These are phyloP conservation scores for Chiloscyllium punctatum DNA, from an alignment of 2,797 vertebrate genomes.

Conservation along the genomic window DNA sequence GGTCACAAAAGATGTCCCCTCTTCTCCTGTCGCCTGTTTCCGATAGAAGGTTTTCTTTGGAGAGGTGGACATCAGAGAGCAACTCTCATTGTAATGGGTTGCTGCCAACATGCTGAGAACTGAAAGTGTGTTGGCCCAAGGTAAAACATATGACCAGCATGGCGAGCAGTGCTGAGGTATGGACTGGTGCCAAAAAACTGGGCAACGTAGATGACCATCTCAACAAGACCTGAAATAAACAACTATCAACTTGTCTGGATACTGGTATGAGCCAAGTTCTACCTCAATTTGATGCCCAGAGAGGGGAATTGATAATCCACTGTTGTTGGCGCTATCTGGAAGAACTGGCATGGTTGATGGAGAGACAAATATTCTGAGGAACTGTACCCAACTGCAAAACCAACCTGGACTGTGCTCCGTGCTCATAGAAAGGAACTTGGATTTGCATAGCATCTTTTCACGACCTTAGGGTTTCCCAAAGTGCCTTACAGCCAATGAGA, in stretches of 20 bases:
- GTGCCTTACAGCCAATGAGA: too few species aligned
- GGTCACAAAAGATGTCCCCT: neutral
- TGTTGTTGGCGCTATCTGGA: neutral
- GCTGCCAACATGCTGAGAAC: neutral
- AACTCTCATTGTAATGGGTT: neutral
- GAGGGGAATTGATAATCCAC: neutral
- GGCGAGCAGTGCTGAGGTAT: neutral
- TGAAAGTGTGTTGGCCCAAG: neutral
- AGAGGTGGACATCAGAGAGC: neutral
- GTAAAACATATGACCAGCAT: neutral
- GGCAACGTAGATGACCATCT: neutral
- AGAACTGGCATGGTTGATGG: neutral
- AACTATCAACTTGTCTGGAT: neutral
- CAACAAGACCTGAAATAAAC: neutral
- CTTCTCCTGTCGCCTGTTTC: neutral
- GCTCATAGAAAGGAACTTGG: too few species aligned
- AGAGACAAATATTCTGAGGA: neutral
- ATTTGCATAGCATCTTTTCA: too few species aligned
- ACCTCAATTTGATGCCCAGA: neutral
- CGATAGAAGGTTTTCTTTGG: neutral
- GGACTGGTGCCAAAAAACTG: neutral
- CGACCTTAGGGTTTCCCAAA: too few species aligned
- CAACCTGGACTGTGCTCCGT: neutral
- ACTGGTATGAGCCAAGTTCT: neutral
- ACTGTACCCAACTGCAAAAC: neutral